A percentile compares a stretch with the other conserved stretches of the same genome.
These are phyloP conservation scores for Stictocephala bisonia DNA, from an alignment of 2,888 invertebrate species.

Conservation along the genomic window DNA sequence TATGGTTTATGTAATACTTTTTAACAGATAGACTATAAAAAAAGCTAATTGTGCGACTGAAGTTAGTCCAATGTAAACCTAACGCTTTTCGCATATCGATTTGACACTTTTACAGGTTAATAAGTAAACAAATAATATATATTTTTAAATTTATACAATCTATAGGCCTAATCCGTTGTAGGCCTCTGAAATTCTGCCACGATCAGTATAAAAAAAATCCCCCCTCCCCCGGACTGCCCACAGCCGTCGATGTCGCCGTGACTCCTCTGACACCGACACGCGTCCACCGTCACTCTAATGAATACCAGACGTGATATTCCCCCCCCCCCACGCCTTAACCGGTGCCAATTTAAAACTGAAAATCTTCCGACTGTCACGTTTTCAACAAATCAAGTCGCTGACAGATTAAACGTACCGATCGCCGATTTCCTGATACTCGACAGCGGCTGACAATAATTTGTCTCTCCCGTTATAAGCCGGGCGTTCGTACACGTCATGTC, in stretches of 20 bases:
- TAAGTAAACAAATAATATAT: too few species aligned
- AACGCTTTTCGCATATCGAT: too few species aligned
- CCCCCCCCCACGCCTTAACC: neutral
- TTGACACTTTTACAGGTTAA: too few species aligned
- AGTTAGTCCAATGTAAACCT: too few species aligned
- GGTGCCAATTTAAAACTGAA: neutral
- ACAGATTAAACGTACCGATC: neutral
- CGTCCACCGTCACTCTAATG: neutral
- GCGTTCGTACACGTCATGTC: too few species aligned
- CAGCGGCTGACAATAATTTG: too few species aligned
- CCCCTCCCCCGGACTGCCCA: neutral
- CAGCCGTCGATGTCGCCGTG: neutral
- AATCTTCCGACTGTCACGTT: neutral
- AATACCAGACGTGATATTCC: neutral
- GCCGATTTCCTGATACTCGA: neutral
- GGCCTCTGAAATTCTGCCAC: too few species aligned
- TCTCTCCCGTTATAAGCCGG: constrained; percentile 1
- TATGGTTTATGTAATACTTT: too few species aligned
- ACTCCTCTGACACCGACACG: neutral
- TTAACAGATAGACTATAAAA: too few species aligned
- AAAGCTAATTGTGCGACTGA: too few species aligned
- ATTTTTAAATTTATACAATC: too few species aligned
- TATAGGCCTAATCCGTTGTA: too few species aligned
- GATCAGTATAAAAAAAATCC: neutral
- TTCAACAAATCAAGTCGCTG: neutral